A percentile compares a stretch with the other conserved stretches of the same genome.
Conservation (phyloP, 2,113 vertebrate species). For the Melozone crissalis region DNA sequence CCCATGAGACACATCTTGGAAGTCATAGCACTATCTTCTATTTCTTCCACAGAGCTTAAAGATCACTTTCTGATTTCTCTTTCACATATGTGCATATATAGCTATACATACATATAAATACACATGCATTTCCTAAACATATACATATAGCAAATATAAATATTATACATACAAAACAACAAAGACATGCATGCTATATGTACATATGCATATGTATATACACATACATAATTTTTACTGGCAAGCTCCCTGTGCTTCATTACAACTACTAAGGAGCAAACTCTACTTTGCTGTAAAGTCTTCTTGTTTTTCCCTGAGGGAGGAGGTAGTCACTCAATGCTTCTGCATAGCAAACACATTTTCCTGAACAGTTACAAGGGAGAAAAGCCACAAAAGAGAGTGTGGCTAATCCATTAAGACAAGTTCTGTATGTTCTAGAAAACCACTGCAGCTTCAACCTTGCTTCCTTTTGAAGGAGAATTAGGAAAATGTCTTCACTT, state of each 20-base stretch:
- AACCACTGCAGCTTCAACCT: not conserved
- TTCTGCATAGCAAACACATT: not conserved
- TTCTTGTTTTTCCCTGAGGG: not conserved
- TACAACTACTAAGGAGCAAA: not conserved
- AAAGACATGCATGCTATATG: not conserved
- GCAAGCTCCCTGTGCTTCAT: not conserved
- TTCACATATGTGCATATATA: not conserved
- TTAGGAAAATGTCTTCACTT: not conserved
- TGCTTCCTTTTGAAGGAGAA: not conserved
- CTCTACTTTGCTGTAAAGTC: not conserved
- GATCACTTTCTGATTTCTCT: not conserved
- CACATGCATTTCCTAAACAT: not conserved
- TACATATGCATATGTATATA: not conserved
- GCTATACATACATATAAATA: not conserved
- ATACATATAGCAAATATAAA: not conserved
- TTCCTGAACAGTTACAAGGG: not conserved
- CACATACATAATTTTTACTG: not conserved
- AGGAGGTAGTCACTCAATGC: not conserved
- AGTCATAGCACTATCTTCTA: not conserved
- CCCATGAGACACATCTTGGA: not conserved
- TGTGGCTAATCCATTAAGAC: not conserved
- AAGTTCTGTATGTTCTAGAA: not conserved
- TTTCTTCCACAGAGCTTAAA: not conserved
- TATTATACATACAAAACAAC: not conserved
- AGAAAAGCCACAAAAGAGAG: not conserved